Evolutionary conservation across 2,797 vertebrate genomes (phyloP), one percentile per base, ranked within the genome.

Genomic region (Adelosebastes latens): DNA sequence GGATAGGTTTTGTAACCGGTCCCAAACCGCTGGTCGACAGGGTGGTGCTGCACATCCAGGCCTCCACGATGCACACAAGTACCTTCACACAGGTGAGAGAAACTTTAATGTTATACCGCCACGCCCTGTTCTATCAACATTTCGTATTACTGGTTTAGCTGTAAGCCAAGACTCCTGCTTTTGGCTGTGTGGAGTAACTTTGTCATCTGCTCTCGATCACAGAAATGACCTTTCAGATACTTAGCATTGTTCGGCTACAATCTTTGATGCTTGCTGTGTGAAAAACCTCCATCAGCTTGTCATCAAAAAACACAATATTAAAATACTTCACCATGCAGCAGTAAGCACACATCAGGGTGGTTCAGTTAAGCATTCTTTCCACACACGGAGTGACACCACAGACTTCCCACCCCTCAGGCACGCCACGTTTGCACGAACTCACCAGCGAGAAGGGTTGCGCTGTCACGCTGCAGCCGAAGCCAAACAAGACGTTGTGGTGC

Each of bases 1-100:
- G 98, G 93, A 92, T 99, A 7, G 98, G 98, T 20, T 99, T 99
- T 80, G 81, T 99, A 76, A 97, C 98, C 0, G 98, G 98, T 12
- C 98, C 98, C 4, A 98, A 98, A 87, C 95, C 96, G 1, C 95
- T 98, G 59, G 94, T 99, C 0, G 96, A 98, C 77, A 91, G 96
- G 88, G 90, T 99, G 84, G 89, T 98, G 87, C 95, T 99, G 16
- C 98, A 99, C 90, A 96, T 97, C 65, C 97, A 99, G 88, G 94
- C 97, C 62, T 98, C 97, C 5, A 96, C 97, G 0, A 88, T 99
- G 95, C 97, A 99, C 81, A 93, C 97, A 2, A 98, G 97, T 84
- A 96, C 97, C 74, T 98, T 99, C 89, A 96, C 97, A 29, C 98
- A 99, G 97, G 98, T 97, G 92, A 92, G n/a, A n/a, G 2, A 2